A percentile compares a stretch with the other conserved stretches of the same genome.
Evolutionary conservation across 1,140 invertebrate genomes (phyloP).

Genomic region (Scaptodrosophila lebanonensis): DNA sequence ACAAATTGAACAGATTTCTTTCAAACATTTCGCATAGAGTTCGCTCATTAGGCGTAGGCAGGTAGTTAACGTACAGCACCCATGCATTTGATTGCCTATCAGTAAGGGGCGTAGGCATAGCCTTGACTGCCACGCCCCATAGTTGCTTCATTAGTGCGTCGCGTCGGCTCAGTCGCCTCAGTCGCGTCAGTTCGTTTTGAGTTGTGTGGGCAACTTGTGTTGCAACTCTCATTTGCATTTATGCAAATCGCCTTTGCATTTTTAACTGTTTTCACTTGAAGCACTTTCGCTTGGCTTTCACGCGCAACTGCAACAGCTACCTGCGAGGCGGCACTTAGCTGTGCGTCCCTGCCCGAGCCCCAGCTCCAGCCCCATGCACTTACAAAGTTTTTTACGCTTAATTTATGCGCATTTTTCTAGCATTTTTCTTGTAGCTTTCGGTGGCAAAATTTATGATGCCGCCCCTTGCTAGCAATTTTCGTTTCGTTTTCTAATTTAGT

Average conservation of each 20-base stretch:
- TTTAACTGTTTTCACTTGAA: constrained; percentile 49
- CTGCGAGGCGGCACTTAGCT: background rate
- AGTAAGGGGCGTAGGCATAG: constrained; percentile 11
- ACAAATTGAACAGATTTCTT: too few species aligned
- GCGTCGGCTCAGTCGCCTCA: constrained; percentile 14
- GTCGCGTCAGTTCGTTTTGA: too few species aligned
- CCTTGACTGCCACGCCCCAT: constrained; percentile 27
- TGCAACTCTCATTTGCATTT: constrained; percentile 53
- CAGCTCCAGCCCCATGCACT: constrained; percentile 22
- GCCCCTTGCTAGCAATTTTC: constrained; percentile 2
- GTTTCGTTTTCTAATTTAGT: constrained; percentile 46
- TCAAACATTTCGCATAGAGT: too few species aligned
- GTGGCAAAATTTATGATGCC: constrained; percentile 48
- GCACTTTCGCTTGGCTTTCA: constrained; percentile 46
- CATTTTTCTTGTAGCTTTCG: constrained; percentile 31
- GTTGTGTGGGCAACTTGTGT: constrained; percentile 31
- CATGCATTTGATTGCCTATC: constrained; percentile 9
- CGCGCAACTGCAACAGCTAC: background rate
- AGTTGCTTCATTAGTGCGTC: constrained; percentile 61
- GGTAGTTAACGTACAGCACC: too few species aligned
- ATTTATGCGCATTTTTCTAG: constrained; percentile 59
- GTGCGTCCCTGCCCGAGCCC: background rate
- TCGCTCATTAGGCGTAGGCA: too few species aligned
- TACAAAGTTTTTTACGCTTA: constrained; percentile 46
- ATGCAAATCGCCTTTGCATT: constrained; percentile 46